Base-by-base conservation (phyloP, 2,113 vertebrate species). In the Ammodytes dubius region DNA sequence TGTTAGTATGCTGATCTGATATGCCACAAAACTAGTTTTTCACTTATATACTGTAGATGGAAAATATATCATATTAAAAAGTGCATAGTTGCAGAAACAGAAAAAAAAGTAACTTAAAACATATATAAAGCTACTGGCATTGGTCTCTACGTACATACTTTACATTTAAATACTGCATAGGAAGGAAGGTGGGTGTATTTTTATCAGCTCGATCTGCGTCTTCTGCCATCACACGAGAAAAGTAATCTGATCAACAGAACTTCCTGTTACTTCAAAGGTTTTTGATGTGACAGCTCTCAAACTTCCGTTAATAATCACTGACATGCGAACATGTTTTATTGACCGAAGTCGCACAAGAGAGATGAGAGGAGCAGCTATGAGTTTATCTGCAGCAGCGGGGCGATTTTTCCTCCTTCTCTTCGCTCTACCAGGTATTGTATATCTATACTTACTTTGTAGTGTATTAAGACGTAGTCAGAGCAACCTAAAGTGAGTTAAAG, bases 321-420 rank as follows among this genome's bases (percentile, higher is more conserved):
- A 14, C 1, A 4, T 35, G 19, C 19, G 1, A 15, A 19, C 8
- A 7, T 50, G 12, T 54, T 74, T 17, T 7, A 37, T 65, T 37
- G 7, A 17, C 15, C 17, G 42, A 46, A 57, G 39, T 53, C 47
- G 15, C 37, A 12, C 11, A 27, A 10, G 27, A 57, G 54, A 63
- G 70, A 61, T 13, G 47, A 64, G 47, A 65, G 49, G 49, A 53
- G 40, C 49, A 65, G 63, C 13, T 13, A 49, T 67, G 63, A 40
- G 42, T 13, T 37, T 19, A 9, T 40, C 6, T 1, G 15, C 43
- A 47, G 63, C 63, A 67, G 63, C 35, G 0, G 9, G 1, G n/a
- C 19, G 52, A 19, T 66, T 66, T 17, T 15, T 65, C 13, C 5
- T 75, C 19, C 7, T 66, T 1, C 50, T 75, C 3, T 19, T 75